phyloP scores from a whole-genome alignment of 2,113 vertebrate genomes.

The Thunnus thynnus region DNA sequence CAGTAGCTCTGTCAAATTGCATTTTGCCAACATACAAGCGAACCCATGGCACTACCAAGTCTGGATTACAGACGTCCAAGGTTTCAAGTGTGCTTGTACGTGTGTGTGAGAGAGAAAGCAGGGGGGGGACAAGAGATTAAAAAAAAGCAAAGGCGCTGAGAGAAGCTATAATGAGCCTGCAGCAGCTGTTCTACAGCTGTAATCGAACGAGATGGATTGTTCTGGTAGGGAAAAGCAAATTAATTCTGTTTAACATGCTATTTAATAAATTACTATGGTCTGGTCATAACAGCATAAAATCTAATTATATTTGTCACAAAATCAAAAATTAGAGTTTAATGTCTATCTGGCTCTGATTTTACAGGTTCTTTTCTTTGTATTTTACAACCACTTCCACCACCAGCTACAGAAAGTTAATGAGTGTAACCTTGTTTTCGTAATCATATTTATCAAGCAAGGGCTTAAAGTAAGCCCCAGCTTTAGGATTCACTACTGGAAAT shows the following conservation, averaged over 20 bases:
- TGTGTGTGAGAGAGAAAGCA: slow-evolving; percentile 10
- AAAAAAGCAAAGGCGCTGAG: neutral
- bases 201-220: slow-evolving; percentile 46
- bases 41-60: slow-evolving; percentile 17
- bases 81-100: slow-evolving; percentile 20
- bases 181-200: slow-evolving; percentile 74
- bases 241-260: slow-evolving; percentile 44
- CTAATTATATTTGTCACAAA: neutral
- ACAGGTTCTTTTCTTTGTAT: neutral
- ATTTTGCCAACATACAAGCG: slow-evolving; percentile 40
- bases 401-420: neutral
- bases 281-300: slow-evolving; percentile 4
- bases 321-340: neutral
- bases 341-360: neutral
- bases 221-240: slow-evolving; percentile 63
- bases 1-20: slow-evolving; percentile 54
- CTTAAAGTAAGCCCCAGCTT: neutral
- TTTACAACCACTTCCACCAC: no score
- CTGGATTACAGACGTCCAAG: slow-evolving; percentile 24
- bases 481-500: neutral
- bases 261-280: slow-evolving; percentile 32
- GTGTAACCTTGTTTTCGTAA: neutral
- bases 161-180: slow-evolving; percentile 49
- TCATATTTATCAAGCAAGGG: slow-evolving; percentile 3
- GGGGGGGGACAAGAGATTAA: neutral